Percentiles rank a stretch among this genome's conserved stretches.
These are phyloP conservation scores for Thalassoma bifasciatum DNA, from an alignment of 2,113 vertebrate genomes.

Conservation along the genomic window DNA sequence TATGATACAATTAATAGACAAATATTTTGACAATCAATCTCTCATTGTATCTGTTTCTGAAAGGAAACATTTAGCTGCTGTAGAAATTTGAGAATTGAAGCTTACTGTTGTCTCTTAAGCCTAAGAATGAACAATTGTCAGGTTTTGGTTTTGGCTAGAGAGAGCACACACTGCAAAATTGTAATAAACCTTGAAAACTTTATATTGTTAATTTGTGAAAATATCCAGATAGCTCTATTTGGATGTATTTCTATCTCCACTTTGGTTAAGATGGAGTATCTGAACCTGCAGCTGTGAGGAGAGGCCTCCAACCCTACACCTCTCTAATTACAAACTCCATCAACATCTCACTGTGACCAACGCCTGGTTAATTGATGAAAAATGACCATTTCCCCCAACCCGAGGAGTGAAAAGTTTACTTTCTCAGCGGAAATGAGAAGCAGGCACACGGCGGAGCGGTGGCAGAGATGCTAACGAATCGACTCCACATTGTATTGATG, in stretches of 20 bases:
- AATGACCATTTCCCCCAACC: slow-evolving; percentile 51
- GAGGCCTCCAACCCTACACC: not conserved
- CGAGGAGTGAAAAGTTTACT: slow-evolving; percentile 45
- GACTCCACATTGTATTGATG: slow-evolving; percentile 21
- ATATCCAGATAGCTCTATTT: not conserved
- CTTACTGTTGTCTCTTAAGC: too few relatives aligned
- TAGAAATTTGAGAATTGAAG: too few relatives aligned
- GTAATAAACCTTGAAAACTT: not conserved
- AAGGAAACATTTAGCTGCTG: too few relatives aligned
- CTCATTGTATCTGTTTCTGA: too few relatives aligned
- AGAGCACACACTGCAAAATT: too few relatives aligned
- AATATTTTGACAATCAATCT: too few relatives aligned
- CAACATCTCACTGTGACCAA: slow-evolving; percentile 26
- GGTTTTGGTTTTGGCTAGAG: too few relatives aligned
- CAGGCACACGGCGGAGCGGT: slow-evolving; percentile 23
- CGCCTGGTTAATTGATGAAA: slow-evolving; percentile 47
- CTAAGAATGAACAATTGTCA: too few relatives aligned
- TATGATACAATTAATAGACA: too few relatives aligned
- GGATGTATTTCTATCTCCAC: not conserved
- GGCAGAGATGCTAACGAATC: slow-evolving; percentile 29
- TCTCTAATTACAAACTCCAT: slow-evolving; percentile 44
- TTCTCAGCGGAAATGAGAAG: slow-evolving; percentile 51
- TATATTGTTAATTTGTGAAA: not conserved
- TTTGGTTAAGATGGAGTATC: not conserved
- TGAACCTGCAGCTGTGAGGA: not conserved